Base-by-base conservation (phyloP, 2,113 vertebrate species). In the Spea bombifrons region DNA sequence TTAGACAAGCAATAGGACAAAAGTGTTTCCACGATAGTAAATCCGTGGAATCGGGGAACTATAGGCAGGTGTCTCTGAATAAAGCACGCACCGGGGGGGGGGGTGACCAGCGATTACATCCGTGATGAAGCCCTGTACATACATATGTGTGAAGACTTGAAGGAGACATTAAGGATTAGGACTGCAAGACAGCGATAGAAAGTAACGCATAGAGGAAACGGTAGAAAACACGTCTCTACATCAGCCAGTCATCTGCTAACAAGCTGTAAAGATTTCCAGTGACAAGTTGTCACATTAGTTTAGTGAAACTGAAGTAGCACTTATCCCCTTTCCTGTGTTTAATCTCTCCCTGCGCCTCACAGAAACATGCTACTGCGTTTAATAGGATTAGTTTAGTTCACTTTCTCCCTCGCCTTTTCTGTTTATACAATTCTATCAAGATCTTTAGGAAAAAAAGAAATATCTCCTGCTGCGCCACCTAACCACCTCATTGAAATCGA, bases 241-340 rank as follows among this genome's bases (percentile, higher is more conserved):
- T 91, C 89, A 86, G 89, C 91, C 87, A 88, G 88, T 90, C 88
- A 86, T 89, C 89, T 87, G 86, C 91, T 91, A 92, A 93, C 92
- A 90, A 88, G 91, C 92, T 91, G 89, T 90, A 92, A 92, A 92
- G 92, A 92, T 90, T 90, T 87, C 90, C 90, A 87, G 80, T 92
- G 91, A 92, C 92, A 92, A 92, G 87, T 93, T 93, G 92, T 93
- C 92, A 93, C 92, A 90, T 92, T 92, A 91, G 91, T 91, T 94
- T 93, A 93, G 92, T 91, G 91, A 94, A 90, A 92, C 90, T 87
- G 90, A 92, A 92, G 90, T 90, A 88, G 84, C 81, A 83, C 87
- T 92, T 91, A 90, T 89, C 90, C 90, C 86, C 86, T 90, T 92
- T 90, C 92, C 90, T 93, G 90, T 87, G 88, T 89, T 88, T 92